A percentile compares a stretch with the other conserved stretches of the same genome.
phyloP scores from a whole-genome alignment of 1,140 invertebrate genomes.

The Teleopsis dalmanni region DNA sequence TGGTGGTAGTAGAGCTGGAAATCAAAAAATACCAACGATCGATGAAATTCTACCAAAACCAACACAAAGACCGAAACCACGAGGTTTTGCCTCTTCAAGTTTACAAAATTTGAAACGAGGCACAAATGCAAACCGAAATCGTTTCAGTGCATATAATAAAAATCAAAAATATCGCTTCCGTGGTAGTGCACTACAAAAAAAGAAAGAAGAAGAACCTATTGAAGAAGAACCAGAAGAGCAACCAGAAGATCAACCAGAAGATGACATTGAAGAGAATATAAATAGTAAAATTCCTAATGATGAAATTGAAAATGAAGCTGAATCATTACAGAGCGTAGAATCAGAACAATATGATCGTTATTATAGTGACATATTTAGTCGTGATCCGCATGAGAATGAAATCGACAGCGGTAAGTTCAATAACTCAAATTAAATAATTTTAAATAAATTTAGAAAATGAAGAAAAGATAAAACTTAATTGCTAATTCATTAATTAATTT shows the following conservation, averaged over 20 bases:
- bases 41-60: slow-evolving; percentile 52
- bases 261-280: neutral
- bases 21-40: slow-evolving; percentile 50
- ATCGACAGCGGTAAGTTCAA: slow-evolving; percentile 33
- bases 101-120: neutral
- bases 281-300: neutral
- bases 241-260: slow-evolving; percentile 4
- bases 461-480: too few species aligned
- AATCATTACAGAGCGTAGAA: slow-evolving; percentile 56
- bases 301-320: slow-evolving; percentile 11
- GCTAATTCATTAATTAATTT: too few species aligned
- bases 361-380: slow-evolving; percentile 42
- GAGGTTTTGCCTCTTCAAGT: slow-evolving; percentile 19
- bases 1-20: slow-evolving; percentile 47
- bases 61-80: slow-evolving; percentile 20
- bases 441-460: too few species aligned
- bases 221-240: slow-evolving; percentile 16
- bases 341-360: slow-evolving; percentile 52
- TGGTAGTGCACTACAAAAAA: neutral
- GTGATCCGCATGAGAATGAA: slow-evolving; percentile 41
- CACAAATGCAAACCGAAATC: neutral
- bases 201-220: neutral
- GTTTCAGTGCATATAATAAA: neutral
- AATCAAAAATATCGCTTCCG: neutral
- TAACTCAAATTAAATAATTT: too few species aligned